phyloP scores from a whole-genome alignment of 2,113 vertebrate species.

The Tautogolabrus adspersus region DNA sequence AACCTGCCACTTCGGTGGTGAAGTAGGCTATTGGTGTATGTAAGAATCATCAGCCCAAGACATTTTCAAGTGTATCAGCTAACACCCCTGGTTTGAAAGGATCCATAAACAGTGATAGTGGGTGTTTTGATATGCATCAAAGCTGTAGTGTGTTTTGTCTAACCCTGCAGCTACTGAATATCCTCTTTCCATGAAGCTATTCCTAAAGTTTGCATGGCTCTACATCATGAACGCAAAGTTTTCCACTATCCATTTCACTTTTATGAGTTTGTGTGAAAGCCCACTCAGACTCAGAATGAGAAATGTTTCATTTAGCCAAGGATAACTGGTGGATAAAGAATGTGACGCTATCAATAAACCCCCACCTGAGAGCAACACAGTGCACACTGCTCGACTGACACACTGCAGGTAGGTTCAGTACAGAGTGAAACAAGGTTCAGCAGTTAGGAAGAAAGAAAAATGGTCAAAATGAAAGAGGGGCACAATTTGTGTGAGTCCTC shows the following conservation, averaged over 20 bases:
- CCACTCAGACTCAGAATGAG: slow-evolving; percentile 13
- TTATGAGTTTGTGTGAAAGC: slow-evolving; percentile 30
- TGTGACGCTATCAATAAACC: slow-evolving; percentile 6
- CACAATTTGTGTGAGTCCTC: slow-evolving; percentile 43
- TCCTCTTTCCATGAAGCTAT: background rate
- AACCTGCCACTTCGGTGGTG: no score
- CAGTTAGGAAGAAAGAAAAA: slow-evolving; percentile 28
- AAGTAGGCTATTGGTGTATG: no score
- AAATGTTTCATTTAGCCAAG: slow-evolving; percentile 30
- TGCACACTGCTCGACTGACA: slow-evolving; percentile 1
- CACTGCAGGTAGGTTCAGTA: slow-evolving; percentile 3
- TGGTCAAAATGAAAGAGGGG: slow-evolving; percentile 35
- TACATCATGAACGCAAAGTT: slow-evolving; percentile 8
- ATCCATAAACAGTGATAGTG: background rate
- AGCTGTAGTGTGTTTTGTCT: background rate
- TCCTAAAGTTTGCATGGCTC: background rate
- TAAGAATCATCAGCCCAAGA: no score
- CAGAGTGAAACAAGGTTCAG: slow-evolving; percentile 13
- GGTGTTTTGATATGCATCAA: background rate
- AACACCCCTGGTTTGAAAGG: background rate
- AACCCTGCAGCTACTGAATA: slow-evolving; percentile 6
- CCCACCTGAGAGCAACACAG: background rate
- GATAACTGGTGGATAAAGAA: slow-evolving; percentile 19
- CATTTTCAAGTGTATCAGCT: background rate
- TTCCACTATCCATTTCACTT: slow-evolving; percentile 31